Base-by-base conservation (phyloP, 37 sponge, comb jelly and placozoan species). In the Cladorhizidae sp. region DNA sequence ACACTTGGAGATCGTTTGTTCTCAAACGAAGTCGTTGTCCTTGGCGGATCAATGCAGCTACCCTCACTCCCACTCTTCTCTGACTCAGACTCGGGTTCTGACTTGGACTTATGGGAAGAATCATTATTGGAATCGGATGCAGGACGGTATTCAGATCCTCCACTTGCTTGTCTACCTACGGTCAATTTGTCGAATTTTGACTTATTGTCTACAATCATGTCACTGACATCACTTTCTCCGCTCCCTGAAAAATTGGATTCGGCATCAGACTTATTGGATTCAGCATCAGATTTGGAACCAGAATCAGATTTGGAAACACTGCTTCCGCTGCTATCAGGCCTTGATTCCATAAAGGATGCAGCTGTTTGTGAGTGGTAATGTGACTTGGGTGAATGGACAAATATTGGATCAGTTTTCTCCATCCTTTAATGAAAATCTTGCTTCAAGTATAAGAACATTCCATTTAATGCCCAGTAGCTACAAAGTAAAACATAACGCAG, bases 91-190 rank as follows among this genome's bases (percentile, higher is more conserved):
- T 69, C 56, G 23, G 56, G 3, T 3, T 72, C 63, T 5, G 67
- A 78, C 31, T 64, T 67, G 43, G 67, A 67, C 8, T 59, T 61
- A 26, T 22, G 15, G 0, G 61, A 2, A 26, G 70, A 50, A 6
- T 12, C 29, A 3, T 21, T 2, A 51, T 35, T 57, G 82, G 72
- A 67, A 32, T 67, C 69, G 31, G 67, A 45, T 36, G 33, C 41
- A 2, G 72, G 82, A 0, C n/a, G 21, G 36, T 68, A 79, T 22
- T 79, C 80, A 7, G 69, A 67, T 9, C 39, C 80, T 18, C 70
- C 55, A 55, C 69, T 67, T 52, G 67, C 68, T 51, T 56, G 54
- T 23, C 70, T 50, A 38, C 54, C 7, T 39, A 18, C 17, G 5
- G 1, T 61, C 41, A 76, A 38, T 40, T 38, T 3, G 2, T 55